phyloP scores from a whole-genome alignment of 2,888 invertebrate species.

The Drosophila birchii region DNA sequence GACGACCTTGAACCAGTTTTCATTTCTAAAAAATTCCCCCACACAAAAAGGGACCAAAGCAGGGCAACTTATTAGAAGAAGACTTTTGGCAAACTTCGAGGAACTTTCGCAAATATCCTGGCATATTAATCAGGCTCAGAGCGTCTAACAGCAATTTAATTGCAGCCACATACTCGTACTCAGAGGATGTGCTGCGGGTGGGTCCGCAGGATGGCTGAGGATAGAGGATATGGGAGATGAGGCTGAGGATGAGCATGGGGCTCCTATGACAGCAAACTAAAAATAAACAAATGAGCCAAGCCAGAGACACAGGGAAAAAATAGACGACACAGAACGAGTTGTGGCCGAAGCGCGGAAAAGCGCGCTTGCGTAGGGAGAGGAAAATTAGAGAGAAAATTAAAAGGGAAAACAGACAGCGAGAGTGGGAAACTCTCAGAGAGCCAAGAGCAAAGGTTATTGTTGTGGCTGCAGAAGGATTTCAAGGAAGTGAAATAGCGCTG shows the following conservation, averaged over 20 bases:
- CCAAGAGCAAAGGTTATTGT: conserved; percentile 43
- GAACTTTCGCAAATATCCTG: conserved; percentile 39
- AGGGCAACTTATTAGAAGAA: conserved; percentile 25
- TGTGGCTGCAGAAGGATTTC: conserved; percentile 70
- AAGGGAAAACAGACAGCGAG: conserved; percentile 13
- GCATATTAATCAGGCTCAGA: conserved; percentile 58
- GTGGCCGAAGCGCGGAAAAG: conserved; percentile 30
- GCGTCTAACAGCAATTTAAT: conserved; percentile 66
- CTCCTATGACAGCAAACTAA: conserved; percentile 70
- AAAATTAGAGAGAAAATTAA: conserved; percentile 13
- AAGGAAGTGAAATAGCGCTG: conserved; percentile 80
- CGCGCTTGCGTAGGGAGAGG: conserved; percentile 60
- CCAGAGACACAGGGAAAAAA: conserved; percentile 13
- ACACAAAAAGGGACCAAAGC: conserved; percentile 13
- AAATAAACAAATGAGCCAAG: conserved; percentile 78
- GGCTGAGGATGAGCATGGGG: conserved; percentile 16
- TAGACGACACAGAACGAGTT: conserved; percentile 29
- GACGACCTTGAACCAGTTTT: conserved; percentile 78
- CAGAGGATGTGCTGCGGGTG: conserved; percentile 36
- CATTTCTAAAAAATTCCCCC: conserved; percentile 63
- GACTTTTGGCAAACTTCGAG: conserved; percentile 25
- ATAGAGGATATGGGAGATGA: conserved; percentile 21
- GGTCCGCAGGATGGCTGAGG: conserved; percentile 7
- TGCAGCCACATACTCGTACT: conserved; percentile 40
- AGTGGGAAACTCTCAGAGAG: conserved; percentile 16